Evolutionary conservation across 2,888 invertebrate genomes (phyloP).

Genomic region (Seira musarum): DNA sequence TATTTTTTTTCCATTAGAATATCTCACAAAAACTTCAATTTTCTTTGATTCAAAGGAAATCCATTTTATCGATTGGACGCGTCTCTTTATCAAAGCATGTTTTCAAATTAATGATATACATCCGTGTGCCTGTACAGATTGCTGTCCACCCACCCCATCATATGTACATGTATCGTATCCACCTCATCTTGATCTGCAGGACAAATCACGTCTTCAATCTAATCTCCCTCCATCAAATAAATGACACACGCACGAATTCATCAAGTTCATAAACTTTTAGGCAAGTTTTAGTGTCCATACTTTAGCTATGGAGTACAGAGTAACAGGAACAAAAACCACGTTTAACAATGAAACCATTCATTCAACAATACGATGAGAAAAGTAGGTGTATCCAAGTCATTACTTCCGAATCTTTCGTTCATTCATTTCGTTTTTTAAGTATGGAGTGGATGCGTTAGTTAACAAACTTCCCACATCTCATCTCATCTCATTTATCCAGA

Average conservation of each 20-base stretch:
- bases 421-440: too few relatives aligned
- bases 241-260: conserved; percentile 15
- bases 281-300: too few relatives aligned
- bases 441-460: too few relatives aligned
- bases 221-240: too few relatives aligned
- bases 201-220: background rate
- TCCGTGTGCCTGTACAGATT: too few relatives aligned
- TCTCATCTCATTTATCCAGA: conserved; percentile 17
- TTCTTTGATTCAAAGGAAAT: background rate
- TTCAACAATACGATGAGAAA: background rate
- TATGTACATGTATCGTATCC: too few relatives aligned
- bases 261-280: too few relatives aligned
- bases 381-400: conserved; percentile 20
- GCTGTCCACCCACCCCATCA: too few relatives aligned
- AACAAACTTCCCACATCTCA: too few relatives aligned
- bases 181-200: background rate
- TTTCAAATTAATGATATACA: background rate
- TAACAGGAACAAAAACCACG: background rate
- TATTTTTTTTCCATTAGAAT: too few relatives aligned
- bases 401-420: conserved; percentile 17
- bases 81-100: background rate
- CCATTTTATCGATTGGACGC: background rate
- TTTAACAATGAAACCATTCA: background rate
- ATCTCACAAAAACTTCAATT: too few relatives aligned
- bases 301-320: too few relatives aligned